Conservation (phyloP, 2,113 vertebrate species). For the Campylomormyrus tamandua region DNA sequence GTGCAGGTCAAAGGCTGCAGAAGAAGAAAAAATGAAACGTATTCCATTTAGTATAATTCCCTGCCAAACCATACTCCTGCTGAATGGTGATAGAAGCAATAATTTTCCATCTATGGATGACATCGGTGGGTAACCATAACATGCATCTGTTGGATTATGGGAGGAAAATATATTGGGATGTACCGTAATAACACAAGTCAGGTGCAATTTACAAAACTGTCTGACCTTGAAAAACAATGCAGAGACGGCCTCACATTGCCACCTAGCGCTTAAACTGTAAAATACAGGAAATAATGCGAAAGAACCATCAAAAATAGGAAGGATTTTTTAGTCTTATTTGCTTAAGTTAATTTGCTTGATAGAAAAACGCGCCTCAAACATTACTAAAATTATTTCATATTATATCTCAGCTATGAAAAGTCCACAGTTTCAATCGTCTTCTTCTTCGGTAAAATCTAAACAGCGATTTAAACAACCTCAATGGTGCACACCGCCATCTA, state of each 20-base stretch:
- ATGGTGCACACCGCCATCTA: background rate
- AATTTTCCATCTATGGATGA: background rate
- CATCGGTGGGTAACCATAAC: background rate
- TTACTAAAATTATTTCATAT: background rate
- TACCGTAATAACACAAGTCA: background rate
- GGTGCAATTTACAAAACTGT: background rate
- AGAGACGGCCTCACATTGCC: background rate
- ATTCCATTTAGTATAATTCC: background rate
- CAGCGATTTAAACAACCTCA: background rate
- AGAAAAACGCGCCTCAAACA: background rate
- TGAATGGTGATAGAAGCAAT: background rate
- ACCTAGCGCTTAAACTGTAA: background rate
- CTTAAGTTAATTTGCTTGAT: background rate
- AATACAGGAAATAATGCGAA: background rate
- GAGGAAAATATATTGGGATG: background rate
- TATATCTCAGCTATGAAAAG: background rate
- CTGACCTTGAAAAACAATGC: background rate
- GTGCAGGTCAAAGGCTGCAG: background rate
- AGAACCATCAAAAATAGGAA: background rate
- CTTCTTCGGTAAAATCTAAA: background rate
- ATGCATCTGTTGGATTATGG: background rate
- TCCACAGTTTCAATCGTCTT: background rate
- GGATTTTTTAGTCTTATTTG: background rate
- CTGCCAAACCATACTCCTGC: background rate
- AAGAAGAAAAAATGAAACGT: background rate